Evolutionary conservation across 2,113 vertebrate species (phyloP).

Genomic region (Addax nasomaculatus): DNA sequence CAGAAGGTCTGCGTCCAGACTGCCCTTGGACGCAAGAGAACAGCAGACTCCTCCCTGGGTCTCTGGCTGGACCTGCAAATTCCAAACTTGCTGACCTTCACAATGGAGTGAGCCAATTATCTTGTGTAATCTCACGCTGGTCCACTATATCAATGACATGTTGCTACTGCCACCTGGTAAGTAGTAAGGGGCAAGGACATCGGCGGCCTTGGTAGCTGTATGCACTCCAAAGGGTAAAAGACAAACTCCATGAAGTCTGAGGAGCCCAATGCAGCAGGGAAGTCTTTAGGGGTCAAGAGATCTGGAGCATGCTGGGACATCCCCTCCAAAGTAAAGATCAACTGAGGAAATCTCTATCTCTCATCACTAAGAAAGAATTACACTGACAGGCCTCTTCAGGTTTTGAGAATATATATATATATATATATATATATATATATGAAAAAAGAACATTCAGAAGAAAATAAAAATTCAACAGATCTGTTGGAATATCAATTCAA

Average conservation of each 20-base stretch:
- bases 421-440: neutral
- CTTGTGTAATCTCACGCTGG: too few species aligned
- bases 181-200: neutral
- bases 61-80: neutral
- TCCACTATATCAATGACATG: neutral
- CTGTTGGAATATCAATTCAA: neutral
- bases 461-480: neutral
- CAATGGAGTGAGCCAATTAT: neutral
- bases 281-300: neutral
- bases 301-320: neutral
- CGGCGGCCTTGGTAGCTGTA: neutral
- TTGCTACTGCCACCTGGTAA: neutral
- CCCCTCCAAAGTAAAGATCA: neutral
- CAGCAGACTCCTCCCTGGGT: neutral
- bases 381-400: neutral
- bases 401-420: neutral
- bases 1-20: neutral
- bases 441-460: neutral
- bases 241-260: neutral
- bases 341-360: neutral
- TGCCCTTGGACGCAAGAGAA: neutral
- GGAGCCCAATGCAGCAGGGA: neutral
- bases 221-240: neutral
- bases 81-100: neutral
- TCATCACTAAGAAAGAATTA: neutral